Conservation (phyloP, 1,140 invertebrate species). For the Bemisia tabaci region DNA sequence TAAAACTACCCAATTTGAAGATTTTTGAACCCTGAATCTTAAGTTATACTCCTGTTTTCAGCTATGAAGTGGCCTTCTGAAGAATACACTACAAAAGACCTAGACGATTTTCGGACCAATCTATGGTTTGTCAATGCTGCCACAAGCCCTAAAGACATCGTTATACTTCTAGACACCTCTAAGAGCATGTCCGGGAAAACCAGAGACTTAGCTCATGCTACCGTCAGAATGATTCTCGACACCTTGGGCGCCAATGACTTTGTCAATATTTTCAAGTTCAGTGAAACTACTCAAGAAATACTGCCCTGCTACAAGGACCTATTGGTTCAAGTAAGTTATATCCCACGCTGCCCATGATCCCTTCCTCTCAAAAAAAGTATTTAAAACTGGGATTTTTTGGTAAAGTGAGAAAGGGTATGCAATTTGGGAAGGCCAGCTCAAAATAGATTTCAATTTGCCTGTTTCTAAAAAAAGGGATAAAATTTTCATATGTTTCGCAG, state of each 20-base stretch:
- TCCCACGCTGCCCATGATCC: too few species aligned
- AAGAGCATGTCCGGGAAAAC: constrained; percentile 79
- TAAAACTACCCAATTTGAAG: too few species aligned
- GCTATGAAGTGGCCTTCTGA: constrained; percentile 59
- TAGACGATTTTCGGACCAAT: constrained; percentile 76
- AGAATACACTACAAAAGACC: constrained; percentile 46
- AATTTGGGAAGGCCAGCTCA: too few species aligned
- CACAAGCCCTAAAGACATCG: constrained; percentile 89
- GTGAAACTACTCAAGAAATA: constrained; percentile 55
- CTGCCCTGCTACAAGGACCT: constrained; percentile 77
- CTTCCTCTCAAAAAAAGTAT: too few species aligned
- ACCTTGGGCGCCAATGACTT: constrained; percentile 94
- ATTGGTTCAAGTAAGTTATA: constrained; percentile 60
- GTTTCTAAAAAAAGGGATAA: too few species aligned
- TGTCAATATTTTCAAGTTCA: constrained; percentile 83
- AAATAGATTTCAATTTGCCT: too few species aligned
- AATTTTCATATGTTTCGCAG: too few species aligned
- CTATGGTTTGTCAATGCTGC: constrained; percentile 93
- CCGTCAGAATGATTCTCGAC: constrained; percentile 75
- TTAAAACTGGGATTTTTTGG: too few species aligned
- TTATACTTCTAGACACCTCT: constrained; percentile 77
- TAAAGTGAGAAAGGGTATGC: too few species aligned
- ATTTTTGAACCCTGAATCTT: too few species aligned
- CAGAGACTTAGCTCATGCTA: constrained; percentile 69
- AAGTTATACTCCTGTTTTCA: too few species aligned